Evolutionary conservation across 2,113 vertebrate species (phyloP), one percentile per base, ranked within the genome.

Genomic region (Lichenostomus cassidix): DNA sequence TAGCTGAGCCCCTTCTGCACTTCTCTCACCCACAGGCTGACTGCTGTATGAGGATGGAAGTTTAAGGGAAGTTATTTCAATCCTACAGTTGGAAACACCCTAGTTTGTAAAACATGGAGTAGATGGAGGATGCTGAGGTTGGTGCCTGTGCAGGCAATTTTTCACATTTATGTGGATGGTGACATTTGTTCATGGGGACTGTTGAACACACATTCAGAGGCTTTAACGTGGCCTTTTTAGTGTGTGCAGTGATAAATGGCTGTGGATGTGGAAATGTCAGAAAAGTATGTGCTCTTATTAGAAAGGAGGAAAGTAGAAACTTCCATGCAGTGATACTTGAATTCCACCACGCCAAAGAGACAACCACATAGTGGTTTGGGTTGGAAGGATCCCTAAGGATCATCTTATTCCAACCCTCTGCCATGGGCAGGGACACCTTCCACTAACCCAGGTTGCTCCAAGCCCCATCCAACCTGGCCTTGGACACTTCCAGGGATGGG

Each of bases 381-480:
- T 81, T 52, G 41, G 16, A 75, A 53, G 29, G 2, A 1, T 33
- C 46, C n/a, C 25, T 31, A 11, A 35, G 47, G 29, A 53, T 35
- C 17, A 25, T 68, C 19, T 17, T 11, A 16, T 53, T 68, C 62
- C 53, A 53, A 7, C 7, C 7, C 46, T 5, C 42, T 60, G 39
- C n/a, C 20, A 8, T 22, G 16, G 29, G 11, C 69, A n/a, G 39
- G 9, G 19, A 37, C 28, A 25, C 13, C 14, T 75, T 60, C 24
- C n/a, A 25, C n/a, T n/a, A 7, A 3, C 2, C 3, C 46, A 53
- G 29, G 9, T 25, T 82, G 29, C 29, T 60, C 25, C 46, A 62
- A 17, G 25, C 24, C 21, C 24, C 0, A 0, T 68, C 53, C 53
- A 75, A 0, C 4, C 22, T 65, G 44, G 15, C 68, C 44, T 59